Evolutionary conservation across 2,888 invertebrate genomes (phyloP).

Genomic region (Resseliella maxima): DNA sequence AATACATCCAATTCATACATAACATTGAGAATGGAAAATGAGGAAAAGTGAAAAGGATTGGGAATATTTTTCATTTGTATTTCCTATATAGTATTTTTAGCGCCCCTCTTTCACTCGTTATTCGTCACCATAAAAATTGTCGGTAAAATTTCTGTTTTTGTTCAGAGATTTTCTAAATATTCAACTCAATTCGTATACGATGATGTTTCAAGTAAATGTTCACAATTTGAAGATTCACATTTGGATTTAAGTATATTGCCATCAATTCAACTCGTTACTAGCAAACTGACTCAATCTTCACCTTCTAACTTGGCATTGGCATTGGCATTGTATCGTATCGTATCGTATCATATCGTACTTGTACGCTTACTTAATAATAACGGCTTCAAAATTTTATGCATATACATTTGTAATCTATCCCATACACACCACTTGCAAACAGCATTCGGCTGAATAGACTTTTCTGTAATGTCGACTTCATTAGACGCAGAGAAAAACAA

Average conservation of each 20-base stretch:
- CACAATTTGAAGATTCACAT: not conserved
- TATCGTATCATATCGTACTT: not conserved
- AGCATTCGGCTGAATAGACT: not conserved
- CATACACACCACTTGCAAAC: not conserved
- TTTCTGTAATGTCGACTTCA: not conserved
- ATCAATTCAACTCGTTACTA: not conserved
- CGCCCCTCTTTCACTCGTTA: not conserved
- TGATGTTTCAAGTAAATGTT: not conserved
- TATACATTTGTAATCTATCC: conserved; percentile 51
- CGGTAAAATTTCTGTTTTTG: conserved; percentile 29
- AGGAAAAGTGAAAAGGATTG: not conserved
- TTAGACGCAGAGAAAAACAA: not conserved
- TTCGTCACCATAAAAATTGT: conserved; percentile 45
- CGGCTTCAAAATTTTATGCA: conserved; percentile 50
- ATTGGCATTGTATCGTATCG: not conserved
- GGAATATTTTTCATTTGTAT: conserved; percentile 5
- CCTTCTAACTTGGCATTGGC: not conserved
- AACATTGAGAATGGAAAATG: not conserved
- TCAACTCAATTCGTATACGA: conserved; percentile 19
- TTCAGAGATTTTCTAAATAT: conserved; percentile 32
- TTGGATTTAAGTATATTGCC: not conserved
- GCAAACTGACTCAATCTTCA: not conserved
- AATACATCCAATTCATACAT: not conserved
- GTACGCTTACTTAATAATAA: conserved; percentile 41
- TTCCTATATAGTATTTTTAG: not conserved